Evolutionary conservation across 2,888 invertebrate genomes (phyloP).

Genomic region (Drosophila demipolita): DNA sequence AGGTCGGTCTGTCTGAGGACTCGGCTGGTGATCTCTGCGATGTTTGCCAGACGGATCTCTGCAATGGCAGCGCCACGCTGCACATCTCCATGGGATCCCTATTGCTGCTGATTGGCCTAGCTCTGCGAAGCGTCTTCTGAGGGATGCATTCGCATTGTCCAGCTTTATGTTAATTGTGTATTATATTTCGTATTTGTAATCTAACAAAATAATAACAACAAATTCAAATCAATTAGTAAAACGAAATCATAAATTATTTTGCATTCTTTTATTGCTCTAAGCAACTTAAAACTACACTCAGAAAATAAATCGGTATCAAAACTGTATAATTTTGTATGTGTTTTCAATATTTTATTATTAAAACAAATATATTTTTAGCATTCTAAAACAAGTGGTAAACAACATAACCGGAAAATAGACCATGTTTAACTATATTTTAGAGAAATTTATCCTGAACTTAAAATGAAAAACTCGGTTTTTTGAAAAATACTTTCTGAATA

Average conservation of each 20-base stretch:
- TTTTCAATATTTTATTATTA: not conserved
- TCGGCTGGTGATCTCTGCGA: conserved; percentile 49
- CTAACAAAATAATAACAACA: conserved; percentile 9
- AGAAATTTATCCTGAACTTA: not conserved
- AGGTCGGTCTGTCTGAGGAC: conserved; percentile 7
- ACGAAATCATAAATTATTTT: not conserved
- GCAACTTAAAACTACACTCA: not conserved
- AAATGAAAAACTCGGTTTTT: not conserved
- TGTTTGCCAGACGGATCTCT: conserved; percentile 62
- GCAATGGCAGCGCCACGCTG: conserved; percentile 68
- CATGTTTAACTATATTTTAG: not conserved
- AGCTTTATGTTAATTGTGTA: conserved; percentile 36
- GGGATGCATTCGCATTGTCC: not conserved
- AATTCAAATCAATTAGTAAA: conserved; percentile 8
- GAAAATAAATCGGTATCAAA: not conserved
- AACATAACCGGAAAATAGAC: not conserved
- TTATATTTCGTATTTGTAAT: conserved; percentile 43
- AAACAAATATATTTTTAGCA: not conserved
- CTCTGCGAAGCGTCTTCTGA: conserved; percentile 46
- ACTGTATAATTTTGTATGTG: not conserved
- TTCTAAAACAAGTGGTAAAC: not conserved
- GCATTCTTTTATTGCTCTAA: not conserved
- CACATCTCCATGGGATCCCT: conserved; percentile 58
- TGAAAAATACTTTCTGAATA: not conserved
- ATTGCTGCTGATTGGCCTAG: conserved; percentile 53